Evolutionary conservation across 2,113 vertebrate species (phyloP), one percentile per base, ranked within the genome.

Genomic region (Eleginops maclovinus): DNA sequence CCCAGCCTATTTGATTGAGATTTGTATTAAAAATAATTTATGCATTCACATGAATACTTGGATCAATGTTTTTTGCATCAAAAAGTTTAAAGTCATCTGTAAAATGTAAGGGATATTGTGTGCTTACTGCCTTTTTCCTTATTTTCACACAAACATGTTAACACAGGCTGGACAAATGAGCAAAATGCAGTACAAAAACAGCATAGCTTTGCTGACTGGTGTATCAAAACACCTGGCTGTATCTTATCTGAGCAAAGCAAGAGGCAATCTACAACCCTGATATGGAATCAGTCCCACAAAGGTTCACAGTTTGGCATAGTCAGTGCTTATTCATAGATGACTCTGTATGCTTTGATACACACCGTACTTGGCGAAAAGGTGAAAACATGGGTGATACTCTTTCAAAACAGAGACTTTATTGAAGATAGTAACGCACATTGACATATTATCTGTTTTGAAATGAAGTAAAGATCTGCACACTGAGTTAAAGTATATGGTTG

Each of bases 221-320:
- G 51, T 54, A 77, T 77, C 79, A 72, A 26, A 84, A 59, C 55
- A 71, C 65, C 19, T 56, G 54, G 60, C 77, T 81, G 74, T 51
- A 51, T 86, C 76, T 88, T 87, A 90, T 88, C 86, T 65, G 70
- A 64, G 77, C 74, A 73, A 72, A 58, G 75, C 82, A 67, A 81
- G 58, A 75, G 54, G 69, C 60, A 75, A 73, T 87, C 64, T 79
- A 82, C 68, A 77, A 85, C 3, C 59, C 54, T 51, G 79, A 88
- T 85, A 81, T 2, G 49, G 72, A 77, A 76, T 76, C 65, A 75
- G 67, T 63, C 28, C 15, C 62, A 67, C 73, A 76, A 76, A 83
- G 72, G 61, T 78, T 84, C 44, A 82, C 77, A 76, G 66, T 69
- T 72, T 41, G n/a, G 47, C 31, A 5, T 64, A 26, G 64, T 69